Evolutionary conservation across 2,888 invertebrate species (phyloP).

Genomic region (Chrysolina haemoptera): DNA sequence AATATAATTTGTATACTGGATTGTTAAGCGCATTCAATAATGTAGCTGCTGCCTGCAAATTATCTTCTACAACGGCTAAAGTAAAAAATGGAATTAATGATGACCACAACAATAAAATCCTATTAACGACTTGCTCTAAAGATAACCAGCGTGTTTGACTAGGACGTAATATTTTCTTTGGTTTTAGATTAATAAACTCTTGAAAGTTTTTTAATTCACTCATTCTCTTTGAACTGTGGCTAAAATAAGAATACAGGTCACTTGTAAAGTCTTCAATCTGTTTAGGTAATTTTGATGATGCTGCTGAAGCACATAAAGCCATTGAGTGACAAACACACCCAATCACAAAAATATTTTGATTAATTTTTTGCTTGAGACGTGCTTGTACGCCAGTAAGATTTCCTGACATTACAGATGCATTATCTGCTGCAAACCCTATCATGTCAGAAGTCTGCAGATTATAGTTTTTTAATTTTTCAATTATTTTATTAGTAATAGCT

Average conservation of each 20-base stretch:
- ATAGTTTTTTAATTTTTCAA: neutral
- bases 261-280: neutral
- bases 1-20: constrained; percentile 1
- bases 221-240: neutral
- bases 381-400: neutral
- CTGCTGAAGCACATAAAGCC: neutral
- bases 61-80: neutral
- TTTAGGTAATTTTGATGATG: neutral
- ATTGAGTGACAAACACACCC: neutral
- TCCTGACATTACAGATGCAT: neutral
- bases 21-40: constrained; percentile 1
- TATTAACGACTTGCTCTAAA: neutral
- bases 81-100: neutral
- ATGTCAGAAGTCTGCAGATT: constrained; percentile 1
- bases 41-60: constrained; percentile 1
- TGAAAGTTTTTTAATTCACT: constrained; percentile 1
- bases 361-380: neutral
- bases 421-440: neutral
- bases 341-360: constrained; percentile 1
- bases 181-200: neutral
- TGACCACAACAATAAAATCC: constrained; percentile 1
- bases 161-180: neutral
- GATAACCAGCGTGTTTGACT: neutral
- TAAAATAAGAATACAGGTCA: neutral
- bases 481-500: neutral